Conservation (phyloP, 2,888 invertebrate species). For the Hofmannophila pseudospretella region DNA sequence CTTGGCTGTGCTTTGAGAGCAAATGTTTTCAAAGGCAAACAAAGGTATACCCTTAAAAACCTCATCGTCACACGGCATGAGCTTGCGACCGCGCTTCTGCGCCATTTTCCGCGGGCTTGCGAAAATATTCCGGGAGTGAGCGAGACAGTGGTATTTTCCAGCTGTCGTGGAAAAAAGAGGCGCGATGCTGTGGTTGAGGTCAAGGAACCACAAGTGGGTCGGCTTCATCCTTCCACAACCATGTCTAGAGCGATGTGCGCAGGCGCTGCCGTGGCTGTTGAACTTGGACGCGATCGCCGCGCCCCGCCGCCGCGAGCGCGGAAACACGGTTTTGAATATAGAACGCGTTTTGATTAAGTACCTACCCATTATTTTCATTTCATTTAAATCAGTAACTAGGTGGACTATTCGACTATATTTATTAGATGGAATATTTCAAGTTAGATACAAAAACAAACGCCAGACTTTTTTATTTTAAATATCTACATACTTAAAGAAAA, state of each 20-base stretch:
- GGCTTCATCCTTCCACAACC: constrained; percentile 70
- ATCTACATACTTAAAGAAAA: too few relatives aligned
- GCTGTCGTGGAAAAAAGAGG: constrained; percentile 37
- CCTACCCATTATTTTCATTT: constrained; percentile 16
- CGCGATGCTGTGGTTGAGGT: constrained; percentile 61
- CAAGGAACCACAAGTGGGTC: constrained; percentile 76
- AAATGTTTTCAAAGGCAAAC: too few relatives aligned
- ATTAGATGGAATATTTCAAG: too few relatives aligned
- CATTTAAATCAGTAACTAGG: too few relatives aligned
- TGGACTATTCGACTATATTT: too few relatives aligned
- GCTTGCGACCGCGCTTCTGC: constrained; percentile 45
- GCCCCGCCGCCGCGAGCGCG: constrained; percentile 14
- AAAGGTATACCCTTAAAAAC: constrained; percentile 45
- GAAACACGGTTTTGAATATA: constrained; percentile 70
- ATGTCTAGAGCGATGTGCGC: constrained; percentile 43
- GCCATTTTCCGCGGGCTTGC: constrained; percentile 69
- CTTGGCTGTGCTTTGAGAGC: too few relatives aligned
- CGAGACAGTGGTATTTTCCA: constrained; percentile 31
- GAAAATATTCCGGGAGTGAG: constrained; percentile 73
- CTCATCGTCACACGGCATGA: constrained; percentile 50
- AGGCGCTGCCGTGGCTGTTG: constrained; percentile 44
- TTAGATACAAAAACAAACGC: too few relatives aligned
- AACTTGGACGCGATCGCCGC: constrained; percentile 60
- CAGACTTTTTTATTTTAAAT: too few relatives aligned
- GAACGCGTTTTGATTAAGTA: constrained; percentile 40